Evolutionary conservation across 2,113 vertebrate species (phyloP).

Genomic region (Bos javanicus): DNA sequence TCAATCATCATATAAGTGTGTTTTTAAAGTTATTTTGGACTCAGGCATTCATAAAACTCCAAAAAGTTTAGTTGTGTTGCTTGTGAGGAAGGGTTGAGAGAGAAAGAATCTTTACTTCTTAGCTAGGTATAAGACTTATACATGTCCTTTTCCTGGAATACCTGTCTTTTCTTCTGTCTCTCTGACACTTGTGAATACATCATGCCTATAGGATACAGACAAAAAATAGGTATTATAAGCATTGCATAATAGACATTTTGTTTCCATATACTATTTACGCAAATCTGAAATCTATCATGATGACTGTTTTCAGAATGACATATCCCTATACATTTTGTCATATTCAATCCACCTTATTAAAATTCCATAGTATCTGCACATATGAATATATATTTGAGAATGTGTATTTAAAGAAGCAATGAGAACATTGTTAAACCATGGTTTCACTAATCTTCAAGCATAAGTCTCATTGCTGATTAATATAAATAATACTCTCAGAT

Average conservation of each 20-base stretch:
- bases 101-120: background rate
- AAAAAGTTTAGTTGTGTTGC: background rate
- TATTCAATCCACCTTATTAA: background rate
- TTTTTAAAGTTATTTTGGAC: background rate
- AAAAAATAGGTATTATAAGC: background rate
- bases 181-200: background rate
- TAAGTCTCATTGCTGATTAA: background rate
- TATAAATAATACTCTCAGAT: background rate
- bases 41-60: background rate
- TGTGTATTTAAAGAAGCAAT: background rate
- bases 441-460: background rate
- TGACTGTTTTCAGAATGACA: background rate
- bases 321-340: background rate
- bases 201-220: background rate
- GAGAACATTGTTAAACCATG: background rate
- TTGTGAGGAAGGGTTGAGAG: background rate
- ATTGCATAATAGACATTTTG: background rate
- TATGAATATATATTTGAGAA: background rate
- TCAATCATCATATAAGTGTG: background rate
- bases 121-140: background rate
- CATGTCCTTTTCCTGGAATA: background rate
- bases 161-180: background rate
- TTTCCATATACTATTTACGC: background rate
- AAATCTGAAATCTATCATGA: background rate
- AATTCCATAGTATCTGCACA: background rate